Evolutionary conservation across 2,797 vertebrate species (phyloP).

Genomic region (Pangasius krempfi): DNA sequence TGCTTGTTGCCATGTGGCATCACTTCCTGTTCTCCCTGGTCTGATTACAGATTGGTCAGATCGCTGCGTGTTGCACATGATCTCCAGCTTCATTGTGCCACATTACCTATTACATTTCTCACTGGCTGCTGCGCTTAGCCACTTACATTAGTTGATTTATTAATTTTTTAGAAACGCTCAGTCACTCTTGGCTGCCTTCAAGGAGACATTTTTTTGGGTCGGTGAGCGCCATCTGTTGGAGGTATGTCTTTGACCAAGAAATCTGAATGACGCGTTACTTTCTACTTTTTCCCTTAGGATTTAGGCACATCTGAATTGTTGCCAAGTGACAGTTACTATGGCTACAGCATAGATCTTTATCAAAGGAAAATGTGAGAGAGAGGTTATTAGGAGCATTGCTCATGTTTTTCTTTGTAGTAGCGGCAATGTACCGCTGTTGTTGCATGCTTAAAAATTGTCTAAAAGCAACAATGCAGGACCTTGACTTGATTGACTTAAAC

Average conservation of each 20-base stretch:
- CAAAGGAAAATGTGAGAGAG: conserved; percentile 28
- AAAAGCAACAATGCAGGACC: background rate
- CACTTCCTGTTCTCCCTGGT: background rate
- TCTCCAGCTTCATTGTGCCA: background rate
- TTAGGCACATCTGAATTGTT: conserved; percentile 64
- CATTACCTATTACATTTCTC: background rate
- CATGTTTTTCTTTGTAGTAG: background rate
- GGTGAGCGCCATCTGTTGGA: conserved; percentile 33
- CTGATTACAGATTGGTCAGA: conserved; percentile 6
- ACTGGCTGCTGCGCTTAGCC: background rate
- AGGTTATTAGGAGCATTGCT: conserved; percentile 10
- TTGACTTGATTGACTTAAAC: background rate
- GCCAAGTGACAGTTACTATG: conserved; percentile 80
- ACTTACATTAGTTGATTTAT: conserved; percentile 5
- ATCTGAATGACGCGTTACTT: conserved; percentile 26
- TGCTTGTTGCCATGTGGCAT: background rate
- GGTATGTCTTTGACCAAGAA: background rate
- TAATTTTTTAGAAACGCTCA: background rate
- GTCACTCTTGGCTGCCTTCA: background rate
- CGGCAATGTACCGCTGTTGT: background rate
- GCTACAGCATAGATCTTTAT: conserved; percentile 61
- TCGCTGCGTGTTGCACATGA: background rate
- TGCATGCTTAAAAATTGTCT: background rate
- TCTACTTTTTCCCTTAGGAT: conserved; percentile 52
- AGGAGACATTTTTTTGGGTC: background rate